Evolutionary conservation across 2,797 vertebrate species (phyloP), one percentile per base, ranked within the genome.

Genomic region (Notamacropus eugenii): DNA sequence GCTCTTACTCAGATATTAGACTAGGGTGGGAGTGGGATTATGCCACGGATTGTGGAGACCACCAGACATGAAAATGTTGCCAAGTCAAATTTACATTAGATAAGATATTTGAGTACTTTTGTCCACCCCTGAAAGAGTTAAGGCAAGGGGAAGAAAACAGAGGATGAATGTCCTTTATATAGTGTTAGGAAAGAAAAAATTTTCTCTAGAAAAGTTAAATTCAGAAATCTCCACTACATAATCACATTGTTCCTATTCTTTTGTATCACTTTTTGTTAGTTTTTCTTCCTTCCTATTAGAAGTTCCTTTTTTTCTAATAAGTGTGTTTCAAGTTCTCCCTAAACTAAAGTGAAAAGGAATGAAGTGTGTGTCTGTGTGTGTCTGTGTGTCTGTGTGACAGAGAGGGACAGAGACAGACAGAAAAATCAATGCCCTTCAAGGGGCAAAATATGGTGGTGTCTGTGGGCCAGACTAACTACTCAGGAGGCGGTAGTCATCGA

Each of bases 1-100:
- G 19, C n/a, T 6, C 67, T 40, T 82, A 24, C n/a, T 82, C 22
- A 82, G 52, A 46, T 0, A 55, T 12, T 5, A 91, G 59, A 92
- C 1, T 0, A 2, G 3, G 12, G 9, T 55, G 5, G 16, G 28
- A 4, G 6, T 82, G 27, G 9, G 56, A 40, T 50, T 12, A 1
- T 28, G 12, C 27, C 19, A 40, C 19, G 4, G 34, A 91, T 56
- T 52, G 11, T 0, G 24, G 31, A 74, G 16, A 74, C 34, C 62
- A 74, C 5, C 62, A 74, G 16, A 74, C 34, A n/a, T 19, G 34
- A 67, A 67, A 74, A 94, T 91, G 40, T 96, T 57, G 13, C 16
- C 19, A 40, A 87, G 46, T 46, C 14, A 93, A 92, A 90, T 87
- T 87, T 56, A 57, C 67, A 93, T 91, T 28, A 54, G 54, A 91